These are phyloP conservation scores for Geotrupes spiniger DNA, from an alignment of 2,888 invertebrate species.

Conservation along the genomic window DNA sequence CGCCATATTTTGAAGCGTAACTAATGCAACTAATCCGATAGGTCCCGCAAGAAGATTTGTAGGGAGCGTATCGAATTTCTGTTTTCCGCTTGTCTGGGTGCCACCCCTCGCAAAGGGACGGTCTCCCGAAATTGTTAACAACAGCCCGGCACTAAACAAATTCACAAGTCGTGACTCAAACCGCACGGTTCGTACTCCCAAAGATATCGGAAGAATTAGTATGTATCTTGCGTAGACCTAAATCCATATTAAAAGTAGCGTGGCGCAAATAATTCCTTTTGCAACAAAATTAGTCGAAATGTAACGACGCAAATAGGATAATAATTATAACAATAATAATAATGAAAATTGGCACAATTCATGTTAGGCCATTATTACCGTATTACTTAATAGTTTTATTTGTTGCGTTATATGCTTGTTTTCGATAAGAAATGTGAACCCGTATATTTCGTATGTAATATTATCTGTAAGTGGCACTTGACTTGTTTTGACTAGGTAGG, in stretches of 20 bases:
- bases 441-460: background rate
- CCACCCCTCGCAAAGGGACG: slow-evolving; percentile 27
- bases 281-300: too few relatives aligned
- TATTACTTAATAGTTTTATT: too few relatives aligned
- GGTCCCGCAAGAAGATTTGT: slow-evolving; percentile 27
- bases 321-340: too few relatives aligned
- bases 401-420: too few relatives aligned
- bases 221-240: background rate
- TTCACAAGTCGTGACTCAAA: slow-evolving; percentile 2
- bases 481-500: background rate
- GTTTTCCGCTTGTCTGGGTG: slow-evolving; percentile 34
- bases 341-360: too few relatives aligned
- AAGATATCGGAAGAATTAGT: background rate
- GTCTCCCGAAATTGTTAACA: slow-evolving; percentile 17
- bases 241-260: too few relatives aligned
- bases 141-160: slow-evolving; percentile 3
- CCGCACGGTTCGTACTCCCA: background rate
- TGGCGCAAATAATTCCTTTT: too few relatives aligned
- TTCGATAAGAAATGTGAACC: background rate
- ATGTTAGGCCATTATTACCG: too few relatives aligned
- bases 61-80: slow-evolving; percentile 33
- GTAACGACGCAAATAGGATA: too few relatives aligned
- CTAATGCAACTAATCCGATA: slow-evolving; percentile 31
- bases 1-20: slow-evolving; percentile 30
- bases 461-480: slow-evolving; percentile 18